Base-by-base conservation (phyloP, 2,797 vertebrate genomes). In the Myioborus melanocephalus region DNA sequence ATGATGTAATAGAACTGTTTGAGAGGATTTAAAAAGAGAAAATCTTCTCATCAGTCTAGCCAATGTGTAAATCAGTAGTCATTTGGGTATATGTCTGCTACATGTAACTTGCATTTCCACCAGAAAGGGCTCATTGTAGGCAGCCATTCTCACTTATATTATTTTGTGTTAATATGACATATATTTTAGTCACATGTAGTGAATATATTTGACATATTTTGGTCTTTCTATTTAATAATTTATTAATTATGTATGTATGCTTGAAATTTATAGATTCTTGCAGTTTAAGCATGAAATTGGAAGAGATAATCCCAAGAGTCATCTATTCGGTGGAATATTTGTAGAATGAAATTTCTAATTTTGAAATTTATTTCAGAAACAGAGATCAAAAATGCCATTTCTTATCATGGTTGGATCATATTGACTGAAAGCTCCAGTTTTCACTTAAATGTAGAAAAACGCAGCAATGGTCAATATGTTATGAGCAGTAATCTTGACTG, bases 401-500 rank as follows among this genome's bases (percentile, higher is more conserved):
- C 2, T 23, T 24, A 6, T 60, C 24, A 2, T 5, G 27, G 24
- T 15, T 50, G 8, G 3, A 59, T 83, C 20, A 43, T 32, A 78
- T 4, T 35, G 23, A 56, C 14, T 37, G 34, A 68, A 87, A 76
- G 8, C 26, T 1, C 7, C 50, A 73, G 2, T 5, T 4, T 70
- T 72, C 55, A 10, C 22, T 85, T 44, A 32, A 53, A 17, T 9
- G 6, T 12, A 73, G 49, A 83, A 71, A 83, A 68, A 53, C 14
- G 3, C 4, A 75, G 7, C 2, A 26, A 37, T 2, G 3, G 21
- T 32, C n/a, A 23, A 12, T 15, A 14, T 27, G 5, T 49, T 49
- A n/a, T 2, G 2, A 19, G 55, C 4, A 61, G 23, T 39, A 60
- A 69, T 43, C n/a, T 12, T 34, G 4, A 39, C 14, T 22, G 10